Evolutionary conservation across 2,888 invertebrate species (phyloP).

Genomic region (Agrotis segetum): DNA sequence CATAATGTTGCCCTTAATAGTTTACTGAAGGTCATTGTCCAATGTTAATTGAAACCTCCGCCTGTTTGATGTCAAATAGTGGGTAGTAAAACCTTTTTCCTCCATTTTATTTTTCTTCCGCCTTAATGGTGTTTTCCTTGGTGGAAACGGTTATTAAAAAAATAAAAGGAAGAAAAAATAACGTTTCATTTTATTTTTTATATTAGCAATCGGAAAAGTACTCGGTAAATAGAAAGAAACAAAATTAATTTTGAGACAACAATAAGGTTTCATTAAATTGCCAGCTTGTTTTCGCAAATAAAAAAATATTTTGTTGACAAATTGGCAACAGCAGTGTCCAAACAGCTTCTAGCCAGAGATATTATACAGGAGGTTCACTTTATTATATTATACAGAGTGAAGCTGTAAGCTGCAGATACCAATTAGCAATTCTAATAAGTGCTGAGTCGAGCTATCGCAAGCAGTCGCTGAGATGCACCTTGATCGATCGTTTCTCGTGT

Average conservation of each 20-base stretch:
- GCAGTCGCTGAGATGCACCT: constrained; percentile 21
- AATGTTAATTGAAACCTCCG: constrained; percentile 54
- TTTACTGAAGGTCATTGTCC: constrained; percentile 62
- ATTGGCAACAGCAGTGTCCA: neutral
- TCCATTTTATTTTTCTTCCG: constrained; percentile 47
- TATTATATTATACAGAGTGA: constrained; percentile 22
- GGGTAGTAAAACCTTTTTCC: constrained; percentile 30
- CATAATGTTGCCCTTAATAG: constrained; percentile 37
- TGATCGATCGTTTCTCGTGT: constrained; percentile 25
- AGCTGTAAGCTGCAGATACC: constrained; percentile 47
- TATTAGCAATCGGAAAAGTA: constrained; percentile 5
- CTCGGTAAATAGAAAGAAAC: constrained; percentile 5
- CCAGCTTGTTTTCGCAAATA: neutral
- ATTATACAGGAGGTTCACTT: constrained; percentile 7
- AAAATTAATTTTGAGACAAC: neutral
- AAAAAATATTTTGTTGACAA: neutral
- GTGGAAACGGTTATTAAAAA: constrained; percentile 25
- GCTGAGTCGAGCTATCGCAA: constrained; percentile 60
- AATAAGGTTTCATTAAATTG: neutral
- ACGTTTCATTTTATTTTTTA: constrained; percentile 22
- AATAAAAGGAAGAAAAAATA: constrained; percentile 10
- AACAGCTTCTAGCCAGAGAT: constrained; percentile 11
- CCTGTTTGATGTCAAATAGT: constrained; percentile 50
- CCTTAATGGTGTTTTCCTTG: constrained; percentile 48
- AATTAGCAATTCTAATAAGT: constrained; percentile 71